Percentiles rank a stretch among this genome's conserved stretches.
Conservation (phyloP, 1,140 invertebrate species). For the Ladona fulva region DNA sequence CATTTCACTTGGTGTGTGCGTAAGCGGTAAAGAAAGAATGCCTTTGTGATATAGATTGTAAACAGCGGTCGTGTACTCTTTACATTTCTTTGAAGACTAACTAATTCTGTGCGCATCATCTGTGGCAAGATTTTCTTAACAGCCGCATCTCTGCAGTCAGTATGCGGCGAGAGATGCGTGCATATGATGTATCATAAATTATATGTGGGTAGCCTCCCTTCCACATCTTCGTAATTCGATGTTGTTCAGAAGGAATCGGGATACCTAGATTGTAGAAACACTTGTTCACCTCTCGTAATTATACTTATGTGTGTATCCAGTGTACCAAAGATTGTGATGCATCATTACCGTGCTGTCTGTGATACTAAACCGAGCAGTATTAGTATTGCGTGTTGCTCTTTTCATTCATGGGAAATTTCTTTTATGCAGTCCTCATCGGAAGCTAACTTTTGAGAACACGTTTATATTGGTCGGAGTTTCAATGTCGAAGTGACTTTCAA, state of each 20-base stretch:
- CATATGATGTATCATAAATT: background rate
- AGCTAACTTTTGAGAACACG: too few species aligned
- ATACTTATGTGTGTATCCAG: background rate
- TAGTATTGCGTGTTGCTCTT: background rate
- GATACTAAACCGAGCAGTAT: background rate
- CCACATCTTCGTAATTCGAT: background rate
- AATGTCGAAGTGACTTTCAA: too few species aligned
- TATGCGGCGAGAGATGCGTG: background rate
- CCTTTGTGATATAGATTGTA: too few species aligned
- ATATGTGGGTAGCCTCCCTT: background rate
- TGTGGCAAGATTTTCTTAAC: too few species aligned
- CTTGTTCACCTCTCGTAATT: background rate
- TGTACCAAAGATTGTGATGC: constrained; percentile 4
- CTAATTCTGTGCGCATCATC: too few species aligned
- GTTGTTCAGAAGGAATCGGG: background rate
- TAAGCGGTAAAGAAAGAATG: too few species aligned
- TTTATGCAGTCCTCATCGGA: too few species aligned
- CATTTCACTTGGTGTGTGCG: too few species aligned
- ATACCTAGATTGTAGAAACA: background rate
- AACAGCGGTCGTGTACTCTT: too few species aligned
- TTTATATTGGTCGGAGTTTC: too few species aligned
- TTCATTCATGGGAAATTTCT: too few species aligned
- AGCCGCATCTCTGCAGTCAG: background rate
- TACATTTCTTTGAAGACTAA: too few species aligned
- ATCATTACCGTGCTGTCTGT: background rate